phyloP scores from a whole-genome alignment of 2,113 vertebrate species.

The Austrofundulus limnaeus region DNA sequence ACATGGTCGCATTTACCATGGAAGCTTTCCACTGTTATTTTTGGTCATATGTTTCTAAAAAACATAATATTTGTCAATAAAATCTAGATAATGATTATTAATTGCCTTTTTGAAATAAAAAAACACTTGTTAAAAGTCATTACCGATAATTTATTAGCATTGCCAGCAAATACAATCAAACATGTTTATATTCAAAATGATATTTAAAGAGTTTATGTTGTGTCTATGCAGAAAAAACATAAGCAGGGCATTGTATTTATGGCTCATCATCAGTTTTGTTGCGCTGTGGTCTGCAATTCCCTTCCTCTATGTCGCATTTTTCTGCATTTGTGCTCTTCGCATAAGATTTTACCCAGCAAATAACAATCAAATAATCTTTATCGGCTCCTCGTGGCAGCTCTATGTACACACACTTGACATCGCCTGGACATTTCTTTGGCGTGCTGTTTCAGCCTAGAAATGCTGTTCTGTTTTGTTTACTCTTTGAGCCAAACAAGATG shows the following conservation, averaged over 20 bases:
- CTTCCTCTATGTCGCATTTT: neutral
- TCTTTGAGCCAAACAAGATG: neutral
- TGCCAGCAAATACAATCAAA: slow-evolving; percentile 14
- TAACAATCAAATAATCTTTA: slow-evolving; percentile 60
- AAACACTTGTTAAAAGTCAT: neutral
- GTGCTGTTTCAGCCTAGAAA: slow-evolving; percentile 19
- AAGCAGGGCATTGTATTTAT: neutral
- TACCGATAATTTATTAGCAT: slow-evolving; percentile 12
- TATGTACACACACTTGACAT: slow-evolving; percentile 52
- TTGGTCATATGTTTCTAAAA: neutral
- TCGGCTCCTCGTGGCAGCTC: slow-evolving; percentile 53
- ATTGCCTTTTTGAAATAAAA: neutral
- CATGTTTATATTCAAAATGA: slow-evolving; percentile 38
- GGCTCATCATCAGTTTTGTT: neutral
- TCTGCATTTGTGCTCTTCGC: slow-evolving; percentile 4
- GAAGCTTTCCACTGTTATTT: slow-evolving; percentile 34
- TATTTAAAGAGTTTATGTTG: slow-evolving; percentile 20
- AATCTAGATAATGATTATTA: neutral
- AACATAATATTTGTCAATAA: neutral
- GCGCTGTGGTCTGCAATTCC: slow-evolving; percentile 9
- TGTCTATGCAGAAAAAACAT: slow-evolving; percentile 26
- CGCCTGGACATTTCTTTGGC: slow-evolving; percentile 28
- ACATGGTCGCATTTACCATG: slow-evolving; percentile 24
- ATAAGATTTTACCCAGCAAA: slow-evolving; percentile 30
- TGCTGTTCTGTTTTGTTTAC: slow-evolving; percentile 41